Percentiles rank a stretch among this genome's conserved stretches.
Conservation (phyloP, 1,140 invertebrate genomes). For the Pogonomyrmex barbatus region DNA sequence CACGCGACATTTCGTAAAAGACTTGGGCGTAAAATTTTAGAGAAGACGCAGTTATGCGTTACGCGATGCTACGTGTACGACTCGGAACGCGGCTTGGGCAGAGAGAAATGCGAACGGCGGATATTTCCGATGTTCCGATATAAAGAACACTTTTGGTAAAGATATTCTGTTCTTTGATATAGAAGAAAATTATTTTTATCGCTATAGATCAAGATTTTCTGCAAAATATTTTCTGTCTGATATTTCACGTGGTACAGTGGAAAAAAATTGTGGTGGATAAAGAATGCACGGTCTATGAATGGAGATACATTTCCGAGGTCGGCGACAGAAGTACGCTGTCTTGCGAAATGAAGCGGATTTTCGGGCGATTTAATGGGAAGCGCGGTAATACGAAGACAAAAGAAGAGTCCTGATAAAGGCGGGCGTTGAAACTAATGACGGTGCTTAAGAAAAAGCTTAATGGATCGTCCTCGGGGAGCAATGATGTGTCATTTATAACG, state of each 20-base stretch:
- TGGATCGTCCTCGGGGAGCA: conserved; percentile 76
- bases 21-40: conserved; percentile 37
- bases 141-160: background rate
- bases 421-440: conserved; percentile 75
- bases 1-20: conserved; percentile 17
- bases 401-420: conserved; percentile 64
- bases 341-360: conserved; percentile 66
- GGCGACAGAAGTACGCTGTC: conserved; percentile 60
- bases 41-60: conserved; percentile 19
- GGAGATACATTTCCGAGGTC: conserved; percentile 2
- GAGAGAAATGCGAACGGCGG: conserved; percentile 9
- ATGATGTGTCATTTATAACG: conserved; percentile 80
- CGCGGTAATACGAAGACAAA: conserved; percentile 70
- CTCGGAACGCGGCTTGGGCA: background rate
- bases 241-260: background rate
- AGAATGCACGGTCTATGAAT: background rate
- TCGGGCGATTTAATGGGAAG: conserved; percentile 67
- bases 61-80: background rate
- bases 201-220: background rate
- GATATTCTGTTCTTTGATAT: background rate
- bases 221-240: background rate
- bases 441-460: conserved; percentile 75
- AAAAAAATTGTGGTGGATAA: background rate
- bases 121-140: background rate
- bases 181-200: too few species aligned